phyloP scores from a whole-genome alignment of 2,888 invertebrate species.

The Thalpophila matura region DNA sequence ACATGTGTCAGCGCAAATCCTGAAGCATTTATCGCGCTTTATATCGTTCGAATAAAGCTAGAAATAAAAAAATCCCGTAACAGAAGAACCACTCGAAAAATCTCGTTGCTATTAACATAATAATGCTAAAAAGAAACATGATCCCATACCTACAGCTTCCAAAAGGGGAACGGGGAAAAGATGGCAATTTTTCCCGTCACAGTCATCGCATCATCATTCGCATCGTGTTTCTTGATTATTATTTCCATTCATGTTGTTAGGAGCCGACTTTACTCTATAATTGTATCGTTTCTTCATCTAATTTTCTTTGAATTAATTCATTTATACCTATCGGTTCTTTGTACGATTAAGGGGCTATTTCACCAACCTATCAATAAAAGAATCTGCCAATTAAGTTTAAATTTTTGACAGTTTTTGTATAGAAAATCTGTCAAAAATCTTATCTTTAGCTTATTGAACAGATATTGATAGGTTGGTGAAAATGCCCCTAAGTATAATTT shows the following conservation, averaged over 20 bases:
- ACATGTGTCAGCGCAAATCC: too few relatives aligned
- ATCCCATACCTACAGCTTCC: background rate
- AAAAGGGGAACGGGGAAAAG: slow-evolving; percentile 13
- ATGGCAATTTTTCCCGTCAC: slow-evolving; percentile 27
- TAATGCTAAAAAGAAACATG: slow-evolving; percentile 20
- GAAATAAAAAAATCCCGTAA: too few relatives aligned
- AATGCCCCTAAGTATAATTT: too few relatives aligned
- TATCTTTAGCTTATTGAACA: too few relatives aligned
- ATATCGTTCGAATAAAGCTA: too few relatives aligned
- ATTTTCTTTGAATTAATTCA: background rate
- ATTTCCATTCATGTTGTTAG: slow-evolving; percentile 10
- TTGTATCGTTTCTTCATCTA: background rate
- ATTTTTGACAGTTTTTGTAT: too few relatives aligned
- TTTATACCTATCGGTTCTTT: background rate
- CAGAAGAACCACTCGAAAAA: slow-evolving; percentile 28
- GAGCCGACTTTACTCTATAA: slow-evolving; percentile 10
- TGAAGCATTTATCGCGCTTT: too few relatives aligned
- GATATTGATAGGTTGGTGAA: too few relatives aligned
- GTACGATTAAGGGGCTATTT: too few relatives aligned
- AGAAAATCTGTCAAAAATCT: too few relatives aligned
- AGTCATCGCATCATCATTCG: slow-evolving; percentile 4
- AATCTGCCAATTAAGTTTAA: too few relatives aligned
- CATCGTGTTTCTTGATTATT: slow-evolving; percentile 38
- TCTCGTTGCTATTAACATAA: slow-evolving; percentile 27
- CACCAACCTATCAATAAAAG: too few relatives aligned